Evolutionary conservation across 2,888 invertebrate genomes (phyloP), one percentile per base, ranked within the genome.

Genomic region (Sarcophaga subvicina): DNA sequence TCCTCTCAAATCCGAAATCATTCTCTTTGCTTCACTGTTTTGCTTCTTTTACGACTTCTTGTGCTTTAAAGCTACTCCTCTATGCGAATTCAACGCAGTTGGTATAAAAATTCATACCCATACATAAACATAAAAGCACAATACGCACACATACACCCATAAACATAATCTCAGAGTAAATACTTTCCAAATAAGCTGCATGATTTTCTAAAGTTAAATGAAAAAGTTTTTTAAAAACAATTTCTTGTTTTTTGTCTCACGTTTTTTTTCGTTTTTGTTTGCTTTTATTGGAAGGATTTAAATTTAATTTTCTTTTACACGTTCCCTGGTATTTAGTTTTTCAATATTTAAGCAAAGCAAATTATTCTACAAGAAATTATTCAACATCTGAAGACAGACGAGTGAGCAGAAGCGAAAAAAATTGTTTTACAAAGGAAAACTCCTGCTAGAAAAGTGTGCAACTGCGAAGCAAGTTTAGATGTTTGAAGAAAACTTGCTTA

Each of bases 291-390:
- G 80, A 73, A 80, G 83, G 85, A 86, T 88, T 88, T 88, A 85
- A 88, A 88, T 88, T 88, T 88, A 88, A 88, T 88, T 88, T 88
- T 77, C 80, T 85, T 77, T 79, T 49, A 49, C 84, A 67, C 73
- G 25, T 75, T 78, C 27, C 67, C 70, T 72, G 70, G n/a, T 47
- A 37, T 25, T 62, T 47, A 59, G 54, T 85, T 69, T 27, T 45
- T 45, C 47, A 25, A 73, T 78, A 47, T 63, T 85, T 77, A 14
- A 14, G 12, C 11, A 67, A 78, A 67, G 67, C 70, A 66, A 82
- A 82, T 80, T 76, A 76, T 84, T 72, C 76, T 71, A 49, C 66
- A 70, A 60, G 27, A 78, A 27, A 27, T 27, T 27, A 4, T 27
- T 27, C 4, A 3, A 67, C 72, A 49, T 25, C 66, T 78, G 78